Evolutionary conservation across 2,113 vertebrate genomes (phyloP), one percentile per base, ranked within the genome.

Genomic region (Mus pahari): DNA sequence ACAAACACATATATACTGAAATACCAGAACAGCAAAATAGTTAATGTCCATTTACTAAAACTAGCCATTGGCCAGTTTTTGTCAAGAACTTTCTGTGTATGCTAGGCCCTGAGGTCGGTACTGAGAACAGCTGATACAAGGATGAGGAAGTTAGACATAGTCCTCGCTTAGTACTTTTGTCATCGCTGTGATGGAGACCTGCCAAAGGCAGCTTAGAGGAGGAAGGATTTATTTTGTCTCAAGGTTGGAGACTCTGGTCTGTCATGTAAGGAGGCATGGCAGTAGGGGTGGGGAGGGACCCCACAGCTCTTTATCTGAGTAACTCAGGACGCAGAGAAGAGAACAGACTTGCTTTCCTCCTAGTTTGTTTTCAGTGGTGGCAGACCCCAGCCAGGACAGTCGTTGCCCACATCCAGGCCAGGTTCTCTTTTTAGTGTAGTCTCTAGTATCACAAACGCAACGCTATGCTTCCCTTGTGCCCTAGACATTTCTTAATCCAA

Each of bases 1-100:
- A 93, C 58, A 92, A 60, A 60, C 10, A 94, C 22, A 53, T 33
- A 45, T 92, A 84, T 88, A 55, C 28, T 55, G 60, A 92, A 94
- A 71, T 75, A 22, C 71, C 60, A 88, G 92, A 88, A 39, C 77
- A 48, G 10, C 48, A 91, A 90, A 96, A 86, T 36, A 68, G 45
- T 74, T 86, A 82, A 39, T 71, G 31, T 19, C 22, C 50, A 3
- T 84, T 94, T 50, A 95, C 48, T 83, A 20, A 91, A 88, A 87
- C n/a, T 42, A 92, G 55, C 75, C 22, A 24, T 84, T 53, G 53
- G 5, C 39, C 71, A 20, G 20, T 58, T 87, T 96, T 86, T 75
- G 68, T 92, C 70, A 78, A 86, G n/a, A 74, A 75, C 11, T 82
- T 45, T 55, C 1, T 81, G 14, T 91, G 8, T 91, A 19, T 36